Evolutionary conservation across 2,797 vertebrate genomes (phyloP).

Genomic region (Anabacerthia variegaticeps): DNA sequence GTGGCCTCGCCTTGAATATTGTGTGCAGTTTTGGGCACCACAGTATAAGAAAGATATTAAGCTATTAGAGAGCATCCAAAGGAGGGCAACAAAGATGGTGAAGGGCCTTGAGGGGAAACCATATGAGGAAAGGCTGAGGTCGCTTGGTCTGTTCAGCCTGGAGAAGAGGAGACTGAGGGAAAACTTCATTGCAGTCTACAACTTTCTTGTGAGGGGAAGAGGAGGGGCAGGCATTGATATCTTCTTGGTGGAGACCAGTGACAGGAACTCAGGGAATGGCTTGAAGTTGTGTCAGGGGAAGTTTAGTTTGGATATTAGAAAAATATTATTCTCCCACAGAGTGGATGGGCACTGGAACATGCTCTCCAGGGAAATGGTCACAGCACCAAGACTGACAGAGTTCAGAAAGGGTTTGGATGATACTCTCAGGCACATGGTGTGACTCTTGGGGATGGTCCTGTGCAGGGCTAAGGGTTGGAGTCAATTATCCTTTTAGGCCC

Average conservation of each 20-base stretch:
- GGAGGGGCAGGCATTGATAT: not conserved
- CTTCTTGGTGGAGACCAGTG: not conserved
- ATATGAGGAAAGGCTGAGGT: not conserved
- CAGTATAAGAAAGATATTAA: not conserved
- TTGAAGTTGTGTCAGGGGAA: not conserved
- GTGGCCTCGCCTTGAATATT: not conserved
- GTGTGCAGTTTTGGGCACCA: not conserved
- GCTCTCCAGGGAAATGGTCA: not conserved
- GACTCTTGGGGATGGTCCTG: not conserved
- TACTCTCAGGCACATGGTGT: not conserved
- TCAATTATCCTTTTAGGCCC: not conserved
- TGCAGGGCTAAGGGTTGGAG: not conserved
- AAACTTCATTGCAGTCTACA: not conserved
- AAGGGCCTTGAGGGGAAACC: not conserved
- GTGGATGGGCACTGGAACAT: not conserved
- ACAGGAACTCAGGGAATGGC: not conserved
- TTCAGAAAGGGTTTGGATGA: not conserved
- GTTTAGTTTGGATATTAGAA: not conserved
- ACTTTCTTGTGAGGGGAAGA: not conserved
- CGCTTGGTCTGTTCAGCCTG: not conserved
- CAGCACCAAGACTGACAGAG: not conserved
- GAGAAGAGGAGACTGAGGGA: not conserved
- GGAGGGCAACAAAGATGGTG: not conserved
- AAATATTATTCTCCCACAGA: not conserved
- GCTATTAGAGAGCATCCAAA: not conserved